These are phyloP conservation scores for Mustela erminea DNA, from an alignment of 2,797 vertebrate species.

Conservation along the genomic window DNA sequence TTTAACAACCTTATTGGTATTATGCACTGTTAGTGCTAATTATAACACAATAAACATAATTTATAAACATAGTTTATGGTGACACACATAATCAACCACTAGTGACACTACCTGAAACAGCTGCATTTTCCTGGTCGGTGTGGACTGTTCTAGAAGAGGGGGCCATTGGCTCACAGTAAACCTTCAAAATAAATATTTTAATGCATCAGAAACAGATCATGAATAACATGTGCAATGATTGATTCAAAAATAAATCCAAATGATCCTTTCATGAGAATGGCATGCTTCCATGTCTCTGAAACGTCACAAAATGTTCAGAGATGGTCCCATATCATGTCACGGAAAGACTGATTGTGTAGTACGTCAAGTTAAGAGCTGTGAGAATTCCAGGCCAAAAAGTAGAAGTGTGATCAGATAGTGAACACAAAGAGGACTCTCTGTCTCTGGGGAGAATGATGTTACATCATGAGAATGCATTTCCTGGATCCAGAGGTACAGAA, in stretches of 20 bases:
- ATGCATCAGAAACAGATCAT: constrained; percentile 77
- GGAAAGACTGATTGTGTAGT: not conserved
- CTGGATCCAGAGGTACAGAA: not conserved
- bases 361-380: not conserved
- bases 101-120: constrained; percentile 72
- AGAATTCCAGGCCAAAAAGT: not conserved
- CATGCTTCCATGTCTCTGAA: not conserved
- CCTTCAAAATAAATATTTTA: constrained; percentile 82
- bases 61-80: constrained; percentile 79
- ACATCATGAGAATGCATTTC: not conserved
- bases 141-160: constrained; percentile 69
- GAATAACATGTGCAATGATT: not conserved
- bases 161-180: constrained; percentile 72
- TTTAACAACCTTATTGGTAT: constrained; percentile 86
- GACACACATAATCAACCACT: constrained; percentile 70
- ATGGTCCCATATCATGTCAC: not conserved
- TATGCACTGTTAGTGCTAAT: constrained; percentile 83
- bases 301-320: not conserved
- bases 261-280: not conserved
- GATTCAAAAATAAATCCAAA: constrained; percentile 49
- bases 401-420: not conserved
- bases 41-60: constrained; percentile 84
- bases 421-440: fast-evolving
- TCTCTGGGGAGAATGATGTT: not conserved
- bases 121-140: not conserved